A percentile compares a stretch with the other conserved stretches of the same genome.
phyloP scores from a whole-genome alignment of 1,140 invertebrate genomes.

The Calephelis virginiensis region DNA sequence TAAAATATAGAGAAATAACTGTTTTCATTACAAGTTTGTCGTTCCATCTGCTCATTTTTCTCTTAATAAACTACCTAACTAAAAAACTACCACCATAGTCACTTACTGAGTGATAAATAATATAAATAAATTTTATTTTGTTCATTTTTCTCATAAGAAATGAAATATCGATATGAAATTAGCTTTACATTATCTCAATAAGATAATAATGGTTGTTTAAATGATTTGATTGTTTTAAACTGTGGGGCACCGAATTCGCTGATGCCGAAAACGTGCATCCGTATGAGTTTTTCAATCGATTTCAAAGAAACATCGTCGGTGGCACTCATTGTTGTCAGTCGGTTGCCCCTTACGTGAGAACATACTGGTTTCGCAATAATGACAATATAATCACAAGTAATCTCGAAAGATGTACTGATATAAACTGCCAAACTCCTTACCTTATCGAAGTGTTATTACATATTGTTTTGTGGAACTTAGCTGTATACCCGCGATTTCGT shows the following conservation, averaged over 20 bases:
- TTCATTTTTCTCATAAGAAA: neutral
- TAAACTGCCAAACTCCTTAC: conserved; percentile 15
- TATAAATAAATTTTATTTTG: no score
- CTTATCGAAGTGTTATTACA: conserved; percentile 1
- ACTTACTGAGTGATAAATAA: no score
- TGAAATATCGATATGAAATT: neutral
- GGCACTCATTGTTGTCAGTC: conserved; percentile 71
- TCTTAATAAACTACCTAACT: neutral
- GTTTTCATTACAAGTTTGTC: neutral
- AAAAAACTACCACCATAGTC: no score
- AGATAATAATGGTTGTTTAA: conserved; percentile 48
- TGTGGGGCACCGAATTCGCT: conserved; percentile 68
- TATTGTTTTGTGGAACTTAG: neutral
- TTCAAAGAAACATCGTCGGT: conserved; percentile 74
- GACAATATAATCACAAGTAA: conserved; percentile 50
- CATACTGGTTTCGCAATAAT: conserved; percentile 69
- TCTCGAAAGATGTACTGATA: conserved; percentile 43
- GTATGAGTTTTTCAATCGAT: conserved; percentile 74
- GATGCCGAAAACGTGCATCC: conserved; percentile 77
- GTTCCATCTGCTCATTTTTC: neutral
- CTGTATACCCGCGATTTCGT: no score
- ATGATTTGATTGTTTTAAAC: conserved; percentile 60
- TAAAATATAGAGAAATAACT: neutral
- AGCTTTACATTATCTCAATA: conserved; percentile 34
- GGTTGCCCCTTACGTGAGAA: conserved; percentile 74